Conservation (phyloP, 2,888 invertebrate genomes). For the Drosophila conformis region DNA sequence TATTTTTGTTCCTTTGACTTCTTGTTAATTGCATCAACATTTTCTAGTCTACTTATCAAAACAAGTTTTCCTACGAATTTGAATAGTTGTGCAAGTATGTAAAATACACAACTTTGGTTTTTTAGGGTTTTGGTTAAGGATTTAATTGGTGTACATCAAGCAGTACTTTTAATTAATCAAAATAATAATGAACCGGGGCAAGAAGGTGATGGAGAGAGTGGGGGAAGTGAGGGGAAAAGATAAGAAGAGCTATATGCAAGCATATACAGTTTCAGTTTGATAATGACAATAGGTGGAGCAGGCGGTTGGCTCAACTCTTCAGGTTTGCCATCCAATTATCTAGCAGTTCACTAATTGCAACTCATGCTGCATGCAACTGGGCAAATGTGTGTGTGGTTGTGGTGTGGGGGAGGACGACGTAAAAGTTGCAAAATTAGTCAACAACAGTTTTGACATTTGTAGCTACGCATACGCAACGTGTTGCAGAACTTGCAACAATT, state of each 20-base stretch:
- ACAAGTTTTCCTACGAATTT: background rate
- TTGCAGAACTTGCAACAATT: conserved; percentile 29
- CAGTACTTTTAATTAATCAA: conserved; percentile 33
- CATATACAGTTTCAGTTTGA: conserved; percentile 5
- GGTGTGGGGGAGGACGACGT: background rate
- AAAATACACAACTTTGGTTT: background rate
- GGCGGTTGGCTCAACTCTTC: conserved; percentile 30
- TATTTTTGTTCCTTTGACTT: background rate
- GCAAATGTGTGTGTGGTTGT: background rate
- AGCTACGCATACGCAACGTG: conserved; percentile 54
- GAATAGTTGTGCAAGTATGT: background rate
- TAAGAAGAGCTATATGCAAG: background rate
- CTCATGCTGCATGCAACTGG: conserved; percentile 44
- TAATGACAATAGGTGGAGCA: conserved; percentile 18
- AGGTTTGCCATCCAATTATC: conserved; percentile 20
- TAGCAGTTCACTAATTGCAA: conserved; percentile 55
- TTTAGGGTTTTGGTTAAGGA: too few relatives aligned
- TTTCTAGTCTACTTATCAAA: background rate
- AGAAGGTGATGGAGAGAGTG: background rate
- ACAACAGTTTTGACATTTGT: conserved; percentile 52
- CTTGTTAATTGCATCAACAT: background rate
- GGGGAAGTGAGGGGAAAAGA: too few relatives aligned
- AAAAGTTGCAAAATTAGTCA: conserved; percentile 41
- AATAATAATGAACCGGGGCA: background rate
- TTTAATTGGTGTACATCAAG: conserved; percentile 19